phyloP scores from a whole-genome alignment of 2,113 vertebrate genomes.

The Toxostoma redivivum region DNA sequence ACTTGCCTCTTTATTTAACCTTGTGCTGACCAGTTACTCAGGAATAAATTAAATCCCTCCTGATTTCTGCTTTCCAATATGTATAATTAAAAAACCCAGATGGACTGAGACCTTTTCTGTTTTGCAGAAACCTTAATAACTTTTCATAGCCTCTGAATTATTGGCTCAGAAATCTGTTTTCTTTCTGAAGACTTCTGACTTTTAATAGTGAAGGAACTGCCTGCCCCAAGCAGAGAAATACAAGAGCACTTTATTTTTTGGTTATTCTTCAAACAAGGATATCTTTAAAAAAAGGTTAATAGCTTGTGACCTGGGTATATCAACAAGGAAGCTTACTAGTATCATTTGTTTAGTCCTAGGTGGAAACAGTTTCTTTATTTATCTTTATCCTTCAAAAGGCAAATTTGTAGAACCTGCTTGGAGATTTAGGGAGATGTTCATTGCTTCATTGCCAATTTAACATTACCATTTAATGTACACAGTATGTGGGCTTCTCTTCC shows the following conservation, averaged over 20 bases:
- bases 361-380: neutral
- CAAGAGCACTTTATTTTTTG: neutral
- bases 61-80: neutral
- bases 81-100: neutral
- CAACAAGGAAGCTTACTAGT: neutral
- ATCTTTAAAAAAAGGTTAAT: neutral
- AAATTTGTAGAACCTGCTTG: neutral
- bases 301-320: neutral
- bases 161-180: slow-evolving; percentile 18
- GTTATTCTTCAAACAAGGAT: neutral
- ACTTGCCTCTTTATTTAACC: neutral
- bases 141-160: neutral
- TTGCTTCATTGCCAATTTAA: slow-evolving; percentile 34
- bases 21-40: neutral
- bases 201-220: neutral
- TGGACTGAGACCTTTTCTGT: neutral
- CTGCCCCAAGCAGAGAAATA: neutral
- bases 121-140: neutral
- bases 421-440: slow-evolving; percentile 28
- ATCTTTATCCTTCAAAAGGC: neutral
- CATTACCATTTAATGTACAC: slow-evolving; percentile 39
- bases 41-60: neutral
- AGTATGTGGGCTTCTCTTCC: slow-evolving; percentile 48
- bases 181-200: neutral
- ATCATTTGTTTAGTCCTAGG: neutral